Evolutionary conservation across 2,113 vertebrate genomes (phyloP).

Genomic region (Pedionomus torquatus): DNA sequence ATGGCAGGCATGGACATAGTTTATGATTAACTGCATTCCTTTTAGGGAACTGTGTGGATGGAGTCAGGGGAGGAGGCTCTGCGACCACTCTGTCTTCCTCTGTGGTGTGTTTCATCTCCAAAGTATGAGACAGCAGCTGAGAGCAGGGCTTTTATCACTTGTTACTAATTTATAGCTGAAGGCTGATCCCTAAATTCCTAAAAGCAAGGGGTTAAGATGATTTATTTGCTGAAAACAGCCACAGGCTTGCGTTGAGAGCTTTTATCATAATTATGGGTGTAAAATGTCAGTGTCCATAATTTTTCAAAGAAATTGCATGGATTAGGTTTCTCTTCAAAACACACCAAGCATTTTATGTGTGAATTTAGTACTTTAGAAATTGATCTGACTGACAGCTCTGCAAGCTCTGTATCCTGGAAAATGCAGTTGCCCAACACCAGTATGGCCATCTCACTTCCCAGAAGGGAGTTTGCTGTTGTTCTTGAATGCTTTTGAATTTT

Average conservation of each 20-base stretch:
- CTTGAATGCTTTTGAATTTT: neutral
- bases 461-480: neutral
- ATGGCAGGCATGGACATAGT: neutral
- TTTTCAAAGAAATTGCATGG: conserved; percentile 8
- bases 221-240: conserved; percentile 13
- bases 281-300: conserved; percentile 36
- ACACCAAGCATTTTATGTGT: neutral
- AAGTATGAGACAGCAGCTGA: conserved; percentile 2
- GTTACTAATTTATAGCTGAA: conserved; percentile 1
- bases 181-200: neutral
- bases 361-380: neutral
- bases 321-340: neutral
- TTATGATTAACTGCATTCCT: fast-evolving
- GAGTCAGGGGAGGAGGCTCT: neutral
- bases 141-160: conserved; percentile 18
- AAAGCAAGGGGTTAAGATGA: conserved; percentile 20
- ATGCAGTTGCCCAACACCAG: neutral
- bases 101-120: neutral
- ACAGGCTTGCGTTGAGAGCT: neutral
- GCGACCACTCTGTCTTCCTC: neutral
- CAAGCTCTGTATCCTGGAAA: neutral
- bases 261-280: conserved; percentile 60
- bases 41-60: neutral
- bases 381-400: neutral
- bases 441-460: neutral